Conservation (phyloP, 2,888 invertebrate genomes). For the Chrysomela aeneicollis region DNA sequence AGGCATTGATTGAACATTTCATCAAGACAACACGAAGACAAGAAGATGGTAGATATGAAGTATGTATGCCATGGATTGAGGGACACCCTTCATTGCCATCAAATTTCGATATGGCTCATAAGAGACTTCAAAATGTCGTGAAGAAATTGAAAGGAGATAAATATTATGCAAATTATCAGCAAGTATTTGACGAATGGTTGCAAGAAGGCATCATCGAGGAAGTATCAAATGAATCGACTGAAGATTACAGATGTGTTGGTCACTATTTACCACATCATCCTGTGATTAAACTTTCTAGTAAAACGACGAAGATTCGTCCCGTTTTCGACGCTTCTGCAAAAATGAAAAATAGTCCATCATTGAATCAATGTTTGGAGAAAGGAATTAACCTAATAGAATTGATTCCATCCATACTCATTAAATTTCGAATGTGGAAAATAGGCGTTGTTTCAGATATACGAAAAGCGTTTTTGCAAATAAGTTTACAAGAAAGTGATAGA, state of each 20-base stretch:
- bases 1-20: background rate
- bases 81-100: background rate
- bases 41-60: background rate
- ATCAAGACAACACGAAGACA: background rate
- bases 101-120: background rate
- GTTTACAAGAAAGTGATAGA: slow-evolving; percentile 41
- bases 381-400: slow-evolving; percentile 29
- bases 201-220: background rate
- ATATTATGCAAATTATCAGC: background rate
- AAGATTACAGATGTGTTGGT: background rate
- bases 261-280: slow-evolving; percentile 5
- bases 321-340: slow-evolving; percentile 9
- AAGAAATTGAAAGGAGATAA: background rate
- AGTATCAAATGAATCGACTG: background rate
- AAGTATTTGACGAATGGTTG: background rate
- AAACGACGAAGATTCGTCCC: background rate
- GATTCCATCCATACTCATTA: slow-evolving; percentile 29
- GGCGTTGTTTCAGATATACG: slow-evolving; percentile 46
- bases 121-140: background rate
- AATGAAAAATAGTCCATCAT: slow-evolving; percentile 17
- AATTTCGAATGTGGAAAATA: slow-evolving; percentile 37
- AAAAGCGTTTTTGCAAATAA: slow-evolving; percentile 52
- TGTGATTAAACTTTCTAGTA: background rate
- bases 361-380: slow-evolving; percentile 38
- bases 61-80: background rate